Evolutionary conservation across 2,113 vertebrate species (phyloP), one percentile per base, ranked within the genome.

Genomic region (Eidolon helvum): DNA sequence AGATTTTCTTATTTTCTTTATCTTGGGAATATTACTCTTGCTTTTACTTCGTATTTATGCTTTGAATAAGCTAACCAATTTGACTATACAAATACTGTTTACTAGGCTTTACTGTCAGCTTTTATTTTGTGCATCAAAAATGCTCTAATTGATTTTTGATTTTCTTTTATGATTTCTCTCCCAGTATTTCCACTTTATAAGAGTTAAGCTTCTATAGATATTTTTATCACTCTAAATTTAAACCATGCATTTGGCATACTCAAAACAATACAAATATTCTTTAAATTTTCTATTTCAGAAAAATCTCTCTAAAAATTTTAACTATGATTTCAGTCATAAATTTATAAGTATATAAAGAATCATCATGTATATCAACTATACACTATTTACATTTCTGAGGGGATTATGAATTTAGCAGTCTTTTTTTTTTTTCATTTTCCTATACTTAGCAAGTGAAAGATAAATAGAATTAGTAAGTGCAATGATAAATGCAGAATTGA

Each of bases 11-110:
- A 91, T 78, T 86, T 94, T 33, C 16, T 87, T 87, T 94, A 89
- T 92, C 35, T 97, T 92, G 84, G 61, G 7, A 90, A 92, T 74
- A 61, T 35, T 91, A 57, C 3, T 92, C 97, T 93, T 75, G 40
- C 7, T 88, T 66, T 98, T 98, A 94, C 88, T 63, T 75, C 98
- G 22, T 88, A 98, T 97, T 97, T 98, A 97, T 97, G 90, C 97
- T 97, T 89, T 55, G 72, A 95, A 85, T 94, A 94, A 92, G 97
- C 57, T 97, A 94, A 97, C 68, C 96, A 50, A 38, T 95, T 97
- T 98, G 96, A 69, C 63, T 98, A 97, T 94, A 98, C 43, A 98
- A 97, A 98, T 98, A 22, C 68, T 97, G 92, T 97, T 98, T 98
- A 97, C 93, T 97, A 83, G 75, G 84, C 95, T 87, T 98, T 95